Evolutionary conservation across 2,113 vertebrate genomes (phyloP), one percentile per base, ranked within the genome.

Genomic region (Pterophyllum scalare): DNA sequence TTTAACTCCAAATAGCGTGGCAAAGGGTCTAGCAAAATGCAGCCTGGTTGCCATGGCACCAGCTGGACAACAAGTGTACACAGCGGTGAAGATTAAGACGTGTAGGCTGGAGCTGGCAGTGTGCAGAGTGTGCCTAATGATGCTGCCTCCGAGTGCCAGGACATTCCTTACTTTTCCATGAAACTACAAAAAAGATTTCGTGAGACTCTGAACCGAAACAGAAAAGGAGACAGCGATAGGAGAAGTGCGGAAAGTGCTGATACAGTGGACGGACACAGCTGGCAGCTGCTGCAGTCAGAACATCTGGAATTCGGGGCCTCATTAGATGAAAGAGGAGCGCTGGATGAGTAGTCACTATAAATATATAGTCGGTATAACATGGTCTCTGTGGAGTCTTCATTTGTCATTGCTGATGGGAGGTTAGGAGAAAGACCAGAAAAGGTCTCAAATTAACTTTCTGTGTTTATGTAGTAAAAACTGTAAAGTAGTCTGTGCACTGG

Each of bases 21-120:
- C 79, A 38, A 58, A 87, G 38, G 38, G 60, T 62, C 87, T n/a
- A 56, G 61, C 74, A 20, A 67, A 85, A 84, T 20, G 19, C 59
- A 59, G 85, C 76, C 54, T 43, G 0, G 94, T 94, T 91, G 77
- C 94, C 88, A 93, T 93, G 88, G 91, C 2, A 65, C 28, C 88
- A 24, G 67, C 61, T 65, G 78, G 92, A 92, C 92, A 94, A 94
- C 93, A 94, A 83, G 89, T 49, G 87, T 93, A 94, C 90, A 94
- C 93, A 94, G 89, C 40, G 65, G 83, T 74, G 78, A 49, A 86
- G 88, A 93, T 91, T 88, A 84, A 89, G 89, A 91, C 3, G 80
- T 81, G 80, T 76, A 85, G 89, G 79, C 74, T 6, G 77, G 43
- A 70, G 86, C 64, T 88, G 87, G 81, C 79, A 79, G 56, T 1